phyloP scores from a whole-genome alignment of 2,113 vertebrate species.

The Oryzias melastigma region DNA sequence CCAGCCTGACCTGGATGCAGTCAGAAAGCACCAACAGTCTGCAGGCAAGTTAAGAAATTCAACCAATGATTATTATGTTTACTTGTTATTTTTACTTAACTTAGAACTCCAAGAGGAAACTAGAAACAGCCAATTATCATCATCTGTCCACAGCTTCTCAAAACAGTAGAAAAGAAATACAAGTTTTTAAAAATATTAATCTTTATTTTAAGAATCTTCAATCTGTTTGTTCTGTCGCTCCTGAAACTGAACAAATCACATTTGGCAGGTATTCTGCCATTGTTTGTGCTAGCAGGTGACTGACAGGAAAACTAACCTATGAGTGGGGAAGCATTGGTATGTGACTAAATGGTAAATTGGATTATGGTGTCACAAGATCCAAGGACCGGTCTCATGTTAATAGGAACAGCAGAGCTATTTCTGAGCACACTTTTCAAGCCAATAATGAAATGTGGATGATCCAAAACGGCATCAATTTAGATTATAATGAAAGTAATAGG shows the following conservation, averaged over 20 bases:
- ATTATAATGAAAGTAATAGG: neutral
- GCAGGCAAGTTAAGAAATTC: too few relatives aligned
- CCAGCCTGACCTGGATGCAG: conserved; percentile 16
- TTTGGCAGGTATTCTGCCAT: conserved; percentile 2
- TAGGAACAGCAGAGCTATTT: conserved; percentile 27
- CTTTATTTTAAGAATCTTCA: too few relatives aligned
- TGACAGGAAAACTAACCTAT: conserved; percentile 39
- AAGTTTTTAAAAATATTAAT: too few relatives aligned
- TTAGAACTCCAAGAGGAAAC: neutral
- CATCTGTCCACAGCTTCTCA: too few relatives aligned
- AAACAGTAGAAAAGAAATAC: too few relatives aligned
- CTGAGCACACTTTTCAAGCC: conserved; percentile 33
- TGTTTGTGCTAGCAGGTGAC: conserved; percentile 13
- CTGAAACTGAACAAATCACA: conserved; percentile 4
- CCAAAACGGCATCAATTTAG: conserved; percentile 4
- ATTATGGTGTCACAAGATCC: conserved; percentile 72
- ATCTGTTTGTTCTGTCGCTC: neutral
- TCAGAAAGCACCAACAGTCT: too few relatives aligned
- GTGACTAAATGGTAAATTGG: conserved; percentile 70
- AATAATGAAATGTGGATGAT: conserved; percentile 19
- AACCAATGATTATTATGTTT: neutral
- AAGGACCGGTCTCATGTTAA: conserved; percentile 23
- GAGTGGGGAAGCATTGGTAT: conserved; percentile 36
- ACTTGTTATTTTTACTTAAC: too few relatives aligned
- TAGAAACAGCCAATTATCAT: too few relatives aligned